Conservation (phyloP, 2,888 invertebrate genomes). For the Aphodius granarius region DNA sequence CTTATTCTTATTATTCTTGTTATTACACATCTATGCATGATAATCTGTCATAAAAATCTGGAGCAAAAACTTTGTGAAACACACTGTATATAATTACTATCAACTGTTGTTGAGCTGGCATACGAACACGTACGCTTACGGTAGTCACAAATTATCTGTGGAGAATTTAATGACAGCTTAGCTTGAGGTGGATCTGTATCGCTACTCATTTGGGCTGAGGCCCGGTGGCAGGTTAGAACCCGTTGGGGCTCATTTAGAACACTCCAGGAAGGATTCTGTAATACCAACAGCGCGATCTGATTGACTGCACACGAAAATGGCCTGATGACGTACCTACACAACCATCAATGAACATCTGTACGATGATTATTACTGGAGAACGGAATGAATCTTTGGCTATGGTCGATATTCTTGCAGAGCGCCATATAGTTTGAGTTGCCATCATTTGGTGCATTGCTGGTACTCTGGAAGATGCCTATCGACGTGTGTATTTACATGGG, state of each 20-base stretch:
- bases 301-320: background rate
- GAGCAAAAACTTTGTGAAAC: background rate
- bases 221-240: background rate
- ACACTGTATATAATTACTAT: background rate
- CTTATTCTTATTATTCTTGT: too few species aligned
- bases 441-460: background rate
- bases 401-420: too few species aligned
- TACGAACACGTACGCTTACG: background rate
- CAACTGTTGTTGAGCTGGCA: background rate
- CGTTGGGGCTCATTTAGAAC: background rate
- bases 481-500: background rate
- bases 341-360: background rate
- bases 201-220: background rate
- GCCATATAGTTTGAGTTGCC: background rate
- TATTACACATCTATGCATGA: too few species aligned
- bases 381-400: background rate
- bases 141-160: background rate
- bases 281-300: background rate
- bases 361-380: background rate
- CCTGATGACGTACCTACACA: background rate
- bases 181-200: background rate
- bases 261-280: background rate
- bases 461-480: background rate
- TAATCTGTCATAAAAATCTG: too few species aligned
- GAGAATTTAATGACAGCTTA: background rate